These are phyloP conservation scores for Phengaris arion DNA, from an alignment of 2,888 invertebrate genomes.

Conservation along the genomic window DNA sequence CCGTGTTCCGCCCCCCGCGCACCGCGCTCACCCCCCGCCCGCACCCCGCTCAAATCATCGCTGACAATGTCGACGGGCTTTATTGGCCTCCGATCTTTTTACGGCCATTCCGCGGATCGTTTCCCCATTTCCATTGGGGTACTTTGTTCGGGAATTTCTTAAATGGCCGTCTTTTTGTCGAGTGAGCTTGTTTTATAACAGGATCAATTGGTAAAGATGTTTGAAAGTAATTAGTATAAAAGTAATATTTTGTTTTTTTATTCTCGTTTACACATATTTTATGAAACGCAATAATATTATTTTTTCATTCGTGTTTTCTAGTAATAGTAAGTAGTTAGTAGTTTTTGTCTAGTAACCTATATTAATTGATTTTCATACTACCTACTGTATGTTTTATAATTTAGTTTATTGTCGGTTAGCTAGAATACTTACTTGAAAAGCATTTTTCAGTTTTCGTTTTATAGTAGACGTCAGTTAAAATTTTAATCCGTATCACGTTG, in stretches of 20 bases:
- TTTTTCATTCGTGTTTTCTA: too few species aligned
- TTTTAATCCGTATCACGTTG: neutral
- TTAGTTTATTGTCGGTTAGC: too few species aligned
- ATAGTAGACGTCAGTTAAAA: neutral
- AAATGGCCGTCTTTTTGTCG: slow-evolving; percentile 27
- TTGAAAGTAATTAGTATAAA: neutral
- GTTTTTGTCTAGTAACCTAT: too few species aligned
- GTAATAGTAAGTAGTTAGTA: too few species aligned
- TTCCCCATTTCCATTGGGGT: slow-evolving; percentile 70
- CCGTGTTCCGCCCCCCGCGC: slow-evolving; percentile 54
- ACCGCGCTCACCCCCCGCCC: slow-evolving; percentile 39
- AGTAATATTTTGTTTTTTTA: neutral
- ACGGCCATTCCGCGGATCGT: slow-evolving; percentile 69
- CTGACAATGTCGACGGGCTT: slow-evolving; percentile 71
- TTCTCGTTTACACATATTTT: too few species aligned
- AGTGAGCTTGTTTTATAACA: neutral
- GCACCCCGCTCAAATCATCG: slow-evolving; percentile 58
- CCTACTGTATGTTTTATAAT: too few species aligned
- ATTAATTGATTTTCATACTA: too few species aligned
- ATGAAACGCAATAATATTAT: too few species aligned
- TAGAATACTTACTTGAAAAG: too few species aligned
- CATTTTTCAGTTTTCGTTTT: too few species aligned
- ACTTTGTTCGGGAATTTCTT: slow-evolving; percentile 51
- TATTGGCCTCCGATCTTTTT: slow-evolving; percentile 74
- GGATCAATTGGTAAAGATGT: neutral